Evolutionary conservation across 2,113 vertebrate species (phyloP).

Genomic region (Tetrao urogallus): DNA sequence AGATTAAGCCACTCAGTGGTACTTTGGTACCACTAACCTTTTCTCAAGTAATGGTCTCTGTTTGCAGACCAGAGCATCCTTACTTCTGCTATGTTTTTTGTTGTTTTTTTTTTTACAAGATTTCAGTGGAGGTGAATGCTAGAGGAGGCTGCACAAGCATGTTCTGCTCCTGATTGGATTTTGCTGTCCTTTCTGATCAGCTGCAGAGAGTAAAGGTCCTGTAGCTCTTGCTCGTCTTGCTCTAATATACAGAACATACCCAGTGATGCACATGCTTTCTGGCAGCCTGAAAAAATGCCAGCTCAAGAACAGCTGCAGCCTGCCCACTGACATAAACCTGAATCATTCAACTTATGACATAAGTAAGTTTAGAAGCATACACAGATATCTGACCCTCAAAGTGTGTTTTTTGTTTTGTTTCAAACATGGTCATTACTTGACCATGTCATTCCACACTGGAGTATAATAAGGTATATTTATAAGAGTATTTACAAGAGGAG

Average conservation of each 20-base stretch:
- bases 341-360: constrained; percentile 55
- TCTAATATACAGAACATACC: constrained; percentile 44
- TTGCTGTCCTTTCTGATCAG: constrained; percentile 58
- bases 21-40: background rate
- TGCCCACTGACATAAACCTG: constrained; percentile 65
- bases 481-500: background rate
- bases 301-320: constrained; percentile 60
- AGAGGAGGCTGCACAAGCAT: constrained; percentile 30
- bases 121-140: background rate
- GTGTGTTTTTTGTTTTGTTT: constrained; percentile 11
- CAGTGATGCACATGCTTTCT: constrained; percentile 72
- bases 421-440: background rate
- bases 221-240: constrained; percentile 64
- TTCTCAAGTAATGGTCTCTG: background rate
- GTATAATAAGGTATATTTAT: background rate
- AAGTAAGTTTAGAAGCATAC: constrained; percentile 24
- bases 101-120: background rate
- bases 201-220: constrained; percentile 70
- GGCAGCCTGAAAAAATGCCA: constrained; percentile 71
- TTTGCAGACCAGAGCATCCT: background rate
- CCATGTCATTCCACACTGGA: background rate
- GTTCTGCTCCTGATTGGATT: constrained; percentile 47
- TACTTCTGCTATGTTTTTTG: background rate
- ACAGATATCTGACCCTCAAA: constrained; percentile 9
- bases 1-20: background rate